These are phyloP conservation scores for Hypomecis punctinalis DNA, from an alignment of 2,888 invertebrate genomes.

Conservation along the genomic window DNA sequence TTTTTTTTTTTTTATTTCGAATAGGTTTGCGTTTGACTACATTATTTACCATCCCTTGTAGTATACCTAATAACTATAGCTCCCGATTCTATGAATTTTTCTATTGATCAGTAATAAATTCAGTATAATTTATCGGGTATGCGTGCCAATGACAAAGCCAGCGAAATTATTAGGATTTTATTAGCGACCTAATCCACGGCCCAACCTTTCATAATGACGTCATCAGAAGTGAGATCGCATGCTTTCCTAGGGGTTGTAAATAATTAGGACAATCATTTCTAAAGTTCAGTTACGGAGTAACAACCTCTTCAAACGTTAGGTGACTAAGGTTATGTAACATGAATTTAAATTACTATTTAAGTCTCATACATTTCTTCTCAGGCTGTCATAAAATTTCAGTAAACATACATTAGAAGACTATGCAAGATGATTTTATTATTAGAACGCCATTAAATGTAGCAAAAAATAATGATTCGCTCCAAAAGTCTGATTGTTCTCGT, in stretches of 20 bases:
- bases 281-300: slow-evolving; percentile 5
- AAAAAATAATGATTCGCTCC: too few relatives aligned
- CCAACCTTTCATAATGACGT: slow-evolving; percentile 28
- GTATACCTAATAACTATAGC: background rate
- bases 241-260: slow-evolving; percentile 10
- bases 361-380: too few relatives aligned
- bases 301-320: background rate
- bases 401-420: too few relatives aligned
- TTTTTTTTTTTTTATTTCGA: too few relatives aligned
- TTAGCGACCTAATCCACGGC: slow-evolving; percentile 23
- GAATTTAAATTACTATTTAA: background rate
- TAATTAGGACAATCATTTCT: slow-evolving; percentile 7
- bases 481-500: background rate
- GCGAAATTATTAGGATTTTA: slow-evolving; percentile 19
- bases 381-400: too few relatives aligned
- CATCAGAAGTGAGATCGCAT: slow-evolving; percentile 22
- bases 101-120: slow-evolving; percentile 23
- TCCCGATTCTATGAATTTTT: background rate
- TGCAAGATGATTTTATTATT: too few relatives aligned
- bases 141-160: slow-evolving; percentile 25
- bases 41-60: slow-evolving; percentile 31
- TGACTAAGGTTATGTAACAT: background rate
- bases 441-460: too few relatives aligned
- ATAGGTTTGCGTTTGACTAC: too few relatives aligned
- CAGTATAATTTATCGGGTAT: slow-evolving; percentile 23